These are phyloP conservation scores for Misgurnus mizolepis DNA, from an alignment of 2,113 vertebrate species.

Conservation along the genomic window DNA sequence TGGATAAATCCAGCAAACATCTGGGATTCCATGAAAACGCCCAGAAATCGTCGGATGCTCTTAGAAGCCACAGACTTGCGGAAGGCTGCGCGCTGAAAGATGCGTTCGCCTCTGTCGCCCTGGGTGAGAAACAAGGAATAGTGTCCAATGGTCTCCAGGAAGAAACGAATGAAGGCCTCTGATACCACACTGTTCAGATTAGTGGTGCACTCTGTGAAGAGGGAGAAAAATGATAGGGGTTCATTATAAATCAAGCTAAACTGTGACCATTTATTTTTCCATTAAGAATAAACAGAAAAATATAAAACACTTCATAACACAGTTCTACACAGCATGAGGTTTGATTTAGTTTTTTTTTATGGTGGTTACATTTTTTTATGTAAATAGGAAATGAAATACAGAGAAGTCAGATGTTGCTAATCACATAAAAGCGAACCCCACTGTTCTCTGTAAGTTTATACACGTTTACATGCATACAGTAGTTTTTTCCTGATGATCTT, in stretches of 20 bases:
- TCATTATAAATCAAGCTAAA: no score
- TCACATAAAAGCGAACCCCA: neutral
- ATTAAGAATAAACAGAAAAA: slow-evolving; percentile 1
- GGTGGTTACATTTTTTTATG: neutral
- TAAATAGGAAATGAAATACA: neutral
- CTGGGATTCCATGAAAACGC: slow-evolving; percentile 99
- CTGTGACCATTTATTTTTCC: neutral
- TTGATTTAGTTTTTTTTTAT: neutral
- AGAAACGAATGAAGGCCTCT: slow-evolving; percentile 98
- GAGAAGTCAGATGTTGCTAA: slow-evolving; percentile 7
- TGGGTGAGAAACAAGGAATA: slow-evolving; percentile 96
- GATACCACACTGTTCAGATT: slow-evolving; percentile 94
- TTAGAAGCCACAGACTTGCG: slow-evolving; percentile 98
- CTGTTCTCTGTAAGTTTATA: neutral
- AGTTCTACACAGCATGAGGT: neutral
- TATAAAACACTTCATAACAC: neutral
- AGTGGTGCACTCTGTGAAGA: slow-evolving; percentile 90
- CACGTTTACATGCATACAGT: no score
- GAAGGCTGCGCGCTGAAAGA: slow-evolving; percentile 95
- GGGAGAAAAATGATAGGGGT: neutral
- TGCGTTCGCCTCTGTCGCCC: slow-evolving; percentile 89
- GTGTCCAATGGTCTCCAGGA: slow-evolving; percentile 96
- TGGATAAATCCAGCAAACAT: slow-evolving; percentile 99
- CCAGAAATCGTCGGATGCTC: slow-evolving; percentile 96
- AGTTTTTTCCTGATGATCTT: no score